Percentiles rank a stretch among this genome's conserved stretches.
phyloP scores from a whole-genome alignment of 2,797 vertebrate genomes.

The Hirundo rustica region DNA sequence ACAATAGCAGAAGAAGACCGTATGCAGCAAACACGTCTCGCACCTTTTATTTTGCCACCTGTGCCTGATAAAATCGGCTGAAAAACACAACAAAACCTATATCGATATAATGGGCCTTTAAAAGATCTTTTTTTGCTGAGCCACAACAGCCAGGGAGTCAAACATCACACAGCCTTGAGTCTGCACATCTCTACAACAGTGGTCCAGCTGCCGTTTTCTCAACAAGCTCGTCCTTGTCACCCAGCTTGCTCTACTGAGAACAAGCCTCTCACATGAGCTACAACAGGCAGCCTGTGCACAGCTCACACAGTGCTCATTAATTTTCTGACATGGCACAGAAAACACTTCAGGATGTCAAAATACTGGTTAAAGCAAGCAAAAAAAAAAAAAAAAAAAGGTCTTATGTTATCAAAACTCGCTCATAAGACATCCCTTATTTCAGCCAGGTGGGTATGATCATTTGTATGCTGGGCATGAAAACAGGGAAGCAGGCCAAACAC shows the following conservation, averaged over 20 bases:
- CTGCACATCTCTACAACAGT: neutral
- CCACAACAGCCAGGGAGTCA: neutral
- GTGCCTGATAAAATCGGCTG: neutral
- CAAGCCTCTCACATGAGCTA: neutral
- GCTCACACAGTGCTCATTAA: neutral
- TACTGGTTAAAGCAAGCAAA: neutral
- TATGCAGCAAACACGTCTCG: neutral
- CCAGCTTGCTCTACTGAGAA: neutral
- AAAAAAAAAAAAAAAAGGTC: neutral
- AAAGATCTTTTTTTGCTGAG: neutral
- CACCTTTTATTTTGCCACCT: neutral
- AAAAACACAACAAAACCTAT: neutral
- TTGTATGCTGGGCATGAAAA: neutral
- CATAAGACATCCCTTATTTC: neutral
- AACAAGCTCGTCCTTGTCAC: neutral
- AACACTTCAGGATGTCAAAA: neutral
- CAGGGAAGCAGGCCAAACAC: neutral
- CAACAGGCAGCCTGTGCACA: neutral
- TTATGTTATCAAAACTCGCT: neutral
- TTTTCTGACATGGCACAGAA: neutral
- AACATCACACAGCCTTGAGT: neutral
- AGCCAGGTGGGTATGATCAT: neutral
- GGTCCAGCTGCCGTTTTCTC: neutral
- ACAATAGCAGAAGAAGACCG: neutral
- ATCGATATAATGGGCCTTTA: neutral